Percentiles rank a stretch among this genome's conserved stretches.
Conservation (phyloP, 1,140 invertebrate genomes). For the Ericerus pela region DNA sequence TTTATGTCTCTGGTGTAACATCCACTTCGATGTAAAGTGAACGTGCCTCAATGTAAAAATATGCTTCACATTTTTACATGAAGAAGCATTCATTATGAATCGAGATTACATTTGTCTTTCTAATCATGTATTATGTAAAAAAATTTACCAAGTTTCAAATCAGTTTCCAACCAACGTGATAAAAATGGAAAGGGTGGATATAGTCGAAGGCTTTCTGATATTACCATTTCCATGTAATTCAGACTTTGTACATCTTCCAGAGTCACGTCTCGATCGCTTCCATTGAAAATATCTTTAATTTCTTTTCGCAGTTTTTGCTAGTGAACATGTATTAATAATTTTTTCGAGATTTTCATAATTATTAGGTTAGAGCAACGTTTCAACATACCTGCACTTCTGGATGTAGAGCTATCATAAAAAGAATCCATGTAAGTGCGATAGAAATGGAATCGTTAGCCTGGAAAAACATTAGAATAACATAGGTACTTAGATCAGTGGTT, state of each 20-base stretch:
- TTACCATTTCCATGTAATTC: constrained; percentile 43
- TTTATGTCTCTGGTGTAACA: no score
- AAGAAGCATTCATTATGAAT: no score
- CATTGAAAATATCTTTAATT: constrained; percentile 38
- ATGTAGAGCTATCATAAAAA: constrained; percentile 50
- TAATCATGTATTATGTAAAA: no score
- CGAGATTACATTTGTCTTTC: no score
- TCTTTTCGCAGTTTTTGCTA: constrained; percentile 36
- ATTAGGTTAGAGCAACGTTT: no score
- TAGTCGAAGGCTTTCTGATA: constrained; percentile 45
- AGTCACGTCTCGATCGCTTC: constrained; percentile 29
- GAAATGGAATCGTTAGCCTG: constrained; percentile 73
- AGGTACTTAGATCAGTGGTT: no score
- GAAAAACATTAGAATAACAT: no score
- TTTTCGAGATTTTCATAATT: no score
- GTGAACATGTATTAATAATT: constrained; percentile 39
- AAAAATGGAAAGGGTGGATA: constrained; percentile 48
- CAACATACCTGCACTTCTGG: constrained; percentile 44
- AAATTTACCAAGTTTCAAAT: constrained; percentile 7
- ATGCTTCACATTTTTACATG: no score
- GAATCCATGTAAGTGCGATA: constrained; percentile 44
- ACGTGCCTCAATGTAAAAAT: no score
- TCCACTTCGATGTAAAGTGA: no score
- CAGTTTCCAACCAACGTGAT: constrained; percentile 25
- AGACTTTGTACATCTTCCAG: constrained; percentile 39